These are phyloP conservation scores for Caenorhabditis panamensis DNA, from an alignment of 2,888 invertebrate genomes.

Conservation along the genomic window DNA sequence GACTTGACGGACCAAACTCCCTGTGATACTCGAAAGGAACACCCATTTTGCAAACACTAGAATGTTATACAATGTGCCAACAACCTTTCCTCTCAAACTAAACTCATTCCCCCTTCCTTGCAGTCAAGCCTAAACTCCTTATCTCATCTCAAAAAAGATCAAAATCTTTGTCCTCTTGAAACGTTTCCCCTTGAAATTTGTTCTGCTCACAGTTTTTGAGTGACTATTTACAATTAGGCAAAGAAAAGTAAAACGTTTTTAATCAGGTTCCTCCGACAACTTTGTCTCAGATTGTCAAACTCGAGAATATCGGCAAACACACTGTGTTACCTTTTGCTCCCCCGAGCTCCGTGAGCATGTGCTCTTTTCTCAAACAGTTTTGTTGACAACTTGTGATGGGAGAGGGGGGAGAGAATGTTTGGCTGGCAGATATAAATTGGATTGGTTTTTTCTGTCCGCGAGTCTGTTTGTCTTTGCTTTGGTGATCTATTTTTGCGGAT, in stretches of 20 bases:
- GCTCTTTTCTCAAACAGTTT: constrained; percentile 50
- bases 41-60: too few species aligned
- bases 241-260: constrained; percentile 6
- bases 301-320: constrained; percentile 54
- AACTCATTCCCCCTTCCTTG: too few species aligned
- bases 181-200: too few species aligned
- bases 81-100: neutral
- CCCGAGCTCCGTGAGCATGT: constrained; percentile 35
- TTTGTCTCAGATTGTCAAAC: constrained; percentile 12
- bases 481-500: constrained; percentile 42
- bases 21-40: neutral
- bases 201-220: neutral
- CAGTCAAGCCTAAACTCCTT: too few species aligned
- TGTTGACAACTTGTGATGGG: constrained; percentile 40
- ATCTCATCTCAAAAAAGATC: constrained; percentile 19
- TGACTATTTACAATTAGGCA: neutral
- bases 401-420: constrained; percentile 37
- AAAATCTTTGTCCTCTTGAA: constrained; percentile 28
- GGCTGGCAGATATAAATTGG: constrained; percentile 45
- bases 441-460: neutral
- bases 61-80: neutral
- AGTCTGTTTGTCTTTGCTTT: constrained; percentile 31
- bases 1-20: too few species aligned
- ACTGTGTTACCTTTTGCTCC: constrained; percentile 15
- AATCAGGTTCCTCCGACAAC: constrained; percentile 36